These are phyloP conservation scores for Nymphicus hollandicus DNA, from an alignment of 2,113 vertebrate species.

Conservation along the genomic window DNA sequence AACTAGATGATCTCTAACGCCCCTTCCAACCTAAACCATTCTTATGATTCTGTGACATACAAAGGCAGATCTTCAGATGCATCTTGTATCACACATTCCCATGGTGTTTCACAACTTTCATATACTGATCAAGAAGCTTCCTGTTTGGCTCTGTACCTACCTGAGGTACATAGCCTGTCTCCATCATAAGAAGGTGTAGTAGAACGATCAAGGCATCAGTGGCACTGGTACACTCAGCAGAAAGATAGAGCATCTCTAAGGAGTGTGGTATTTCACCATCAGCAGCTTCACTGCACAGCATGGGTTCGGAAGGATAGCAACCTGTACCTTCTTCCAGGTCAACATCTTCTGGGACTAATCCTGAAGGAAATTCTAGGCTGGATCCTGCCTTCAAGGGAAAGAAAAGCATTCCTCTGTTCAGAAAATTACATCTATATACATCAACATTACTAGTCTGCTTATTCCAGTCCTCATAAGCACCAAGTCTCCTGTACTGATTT, in stretches of 20 bases:
- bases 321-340: constrained; percentile 59
- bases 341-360: constrained; percentile 29
- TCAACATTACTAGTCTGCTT: not conserved
- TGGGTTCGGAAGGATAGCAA: constrained; percentile 78
- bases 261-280: constrained; percentile 86
- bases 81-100: not conserved
- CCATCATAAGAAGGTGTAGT: constrained; percentile 88
- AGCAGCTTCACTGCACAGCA: constrained; percentile 88
- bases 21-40: not conserved
- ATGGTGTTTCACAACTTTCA: not conserved
- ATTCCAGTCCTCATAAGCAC: not conserved
- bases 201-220: constrained; percentile 83
- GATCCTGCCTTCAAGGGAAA: constrained; percentile 66
- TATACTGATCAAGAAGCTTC: not conserved
- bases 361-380: constrained; percentile 50
- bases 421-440: not conserved
- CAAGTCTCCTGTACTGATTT: not conserved
- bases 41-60: not conserved
- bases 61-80: not conserved
- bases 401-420: not conserved
- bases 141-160: constrained; percentile 57
- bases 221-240: constrained; percentile 69
- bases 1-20: not conserved
- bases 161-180: constrained; percentile 87
- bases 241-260: constrained; percentile 82